Evolutionary conservation across 2,113 vertebrate genomes (phyloP).

Genomic region (Oryzias curvinotus): DNA sequence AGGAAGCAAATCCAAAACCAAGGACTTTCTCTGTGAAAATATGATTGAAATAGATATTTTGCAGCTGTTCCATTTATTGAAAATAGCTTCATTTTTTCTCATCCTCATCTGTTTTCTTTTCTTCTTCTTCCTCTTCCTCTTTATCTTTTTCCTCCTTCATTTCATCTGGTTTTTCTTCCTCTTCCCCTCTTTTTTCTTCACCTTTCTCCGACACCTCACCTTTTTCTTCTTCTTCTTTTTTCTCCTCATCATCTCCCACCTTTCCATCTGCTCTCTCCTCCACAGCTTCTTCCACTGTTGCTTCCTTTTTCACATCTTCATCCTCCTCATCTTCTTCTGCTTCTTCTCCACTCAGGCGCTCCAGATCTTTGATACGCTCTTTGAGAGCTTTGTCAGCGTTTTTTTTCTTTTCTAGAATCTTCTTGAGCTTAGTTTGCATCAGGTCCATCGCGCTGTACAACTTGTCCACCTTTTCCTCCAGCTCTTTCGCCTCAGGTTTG

Average conservation of each 20-base stretch:
- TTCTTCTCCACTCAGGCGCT: slow-evolving; percentile 74
- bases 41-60: not conserved
- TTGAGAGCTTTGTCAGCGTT: slow-evolving; percentile 80
- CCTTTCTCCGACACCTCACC: not conserved
- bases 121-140: slow-evolving; percentile 62
- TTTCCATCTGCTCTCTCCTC: slow-evolving; percentile 1
- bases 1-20: slow-evolving; percentile 17
- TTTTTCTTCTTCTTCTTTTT: slow-evolving; percentile 3
- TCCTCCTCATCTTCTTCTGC: slow-evolving; percentile 69
- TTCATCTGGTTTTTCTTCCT: not conserved
- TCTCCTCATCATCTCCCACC: slow-evolving; percentile 5
- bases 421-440: slow-evolving; percentile 86
- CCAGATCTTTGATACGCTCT: slow-evolving; percentile 81
- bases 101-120: slow-evolving; percentile 19
- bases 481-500: slow-evolving; percentile 85
- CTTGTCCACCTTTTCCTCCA: slow-evolving; percentile 85
- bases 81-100: slow-evolving; percentile 22
- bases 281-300: slow-evolving; percentile 1
- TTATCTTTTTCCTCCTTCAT: not conserved
- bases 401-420: slow-evolving; percentile 82
- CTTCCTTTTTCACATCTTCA: slow-evolving; percentile 31
- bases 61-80: not conserved
- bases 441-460: slow-evolving; percentile 84
- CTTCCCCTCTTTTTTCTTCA: not conserved
- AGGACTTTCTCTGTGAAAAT: not conserved